These are phyloP conservation scores for Marronus borbonicus DNA, from an alignment of 2,888 invertebrate genomes.

Conservation along the genomic window DNA sequence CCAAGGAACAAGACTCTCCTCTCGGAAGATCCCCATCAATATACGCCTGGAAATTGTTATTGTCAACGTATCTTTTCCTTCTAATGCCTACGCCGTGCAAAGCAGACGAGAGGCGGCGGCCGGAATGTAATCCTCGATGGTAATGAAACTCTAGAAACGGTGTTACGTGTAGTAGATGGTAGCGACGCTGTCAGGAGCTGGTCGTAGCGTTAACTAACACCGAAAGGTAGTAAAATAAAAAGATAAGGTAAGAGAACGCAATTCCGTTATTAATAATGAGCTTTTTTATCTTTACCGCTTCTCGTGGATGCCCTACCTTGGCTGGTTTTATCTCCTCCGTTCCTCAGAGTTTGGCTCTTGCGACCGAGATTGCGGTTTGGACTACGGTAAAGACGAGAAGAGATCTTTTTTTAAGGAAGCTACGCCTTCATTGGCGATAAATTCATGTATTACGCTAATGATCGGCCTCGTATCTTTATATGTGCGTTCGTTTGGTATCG, in stretches of 20 bases:
- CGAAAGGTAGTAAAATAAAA: conserved; percentile 38
- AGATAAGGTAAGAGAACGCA: conserved; percentile 38
- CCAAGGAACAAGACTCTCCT: too few relatives aligned
- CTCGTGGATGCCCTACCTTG: conserved; percentile 2
- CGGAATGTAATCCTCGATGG: conserved; percentile 17
- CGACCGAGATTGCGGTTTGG: conserved; percentile 33
- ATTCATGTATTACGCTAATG: conserved; percentile 41
- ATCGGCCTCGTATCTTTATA: background rate
- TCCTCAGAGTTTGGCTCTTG: background rate
- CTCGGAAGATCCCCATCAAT: conserved; percentile 9
- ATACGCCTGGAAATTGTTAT: conserved; percentile 38
- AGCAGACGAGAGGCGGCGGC: background rate
- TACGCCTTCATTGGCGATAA: conserved; percentile 30
- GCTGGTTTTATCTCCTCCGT: conserved; percentile 1
- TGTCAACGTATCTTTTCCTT: conserved; percentile 15
- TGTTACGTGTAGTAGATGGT: background rate
- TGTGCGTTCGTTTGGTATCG: background rate
- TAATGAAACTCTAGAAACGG: conserved; percentile 20
- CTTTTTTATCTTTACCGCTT: conserved; percentile 50
- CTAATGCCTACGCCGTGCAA: background rate
- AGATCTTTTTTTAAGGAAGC: background rate
- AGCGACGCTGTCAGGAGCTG: background rate
- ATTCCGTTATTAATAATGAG: conserved; percentile 50
- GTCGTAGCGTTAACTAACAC: background rate
- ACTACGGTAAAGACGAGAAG: background rate